Base-by-base conservation (phyloP, 2,888 invertebrate species). In the Zelleria hepariella region DNA sequence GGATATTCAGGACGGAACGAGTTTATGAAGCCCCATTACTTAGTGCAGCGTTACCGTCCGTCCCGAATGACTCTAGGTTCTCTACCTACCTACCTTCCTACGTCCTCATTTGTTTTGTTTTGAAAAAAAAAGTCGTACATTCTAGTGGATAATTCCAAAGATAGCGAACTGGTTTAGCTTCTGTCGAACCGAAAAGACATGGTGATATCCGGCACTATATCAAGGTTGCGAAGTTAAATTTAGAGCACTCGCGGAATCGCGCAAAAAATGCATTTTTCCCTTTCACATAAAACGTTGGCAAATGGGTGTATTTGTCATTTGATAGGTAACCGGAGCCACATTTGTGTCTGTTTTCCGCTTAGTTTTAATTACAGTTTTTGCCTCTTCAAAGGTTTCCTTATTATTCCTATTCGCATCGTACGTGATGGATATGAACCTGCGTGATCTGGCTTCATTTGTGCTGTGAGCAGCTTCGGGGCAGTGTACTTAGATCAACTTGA, bases 211-310 rank as follows among this genome's bases (percentile, higher is more conserved):
- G 61, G 62, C 62, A 68, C 71, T 69, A 70, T 72, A 72, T 72
- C 76, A 80, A 81, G 80, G 81, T 72, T 71, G 74, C 53, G 21
- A 60, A 58, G 62, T 65, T 74, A 77, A 72, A 75, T 71, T 72
- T 73, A 72, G 69, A 69, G 64, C 66, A 71, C 68, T 65, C 67
- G 68, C 71, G 60, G 58, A 62, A 59, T 58, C 25, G 54, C 25
- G 47, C 58, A 51, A 58, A 63, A 57, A 62, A 60, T 52, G 57
- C 32, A 27, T 49, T n/a, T n/a, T 26, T 26, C 2, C 81, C 80
- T 82, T 78, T 78, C 78, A 75, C 76, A 66, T 64, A 69, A 67
- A 63, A n/a, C 18, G 15, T 7, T 10, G 6, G 8, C 32, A 5
- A 55, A 53, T 51, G 15, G 15, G 32, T 20, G 21, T 7, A 49